phyloP scores from a whole-genome alignment of 2,888 invertebrate genomes.

The Nematopogon swammerdamellus region DNA sequence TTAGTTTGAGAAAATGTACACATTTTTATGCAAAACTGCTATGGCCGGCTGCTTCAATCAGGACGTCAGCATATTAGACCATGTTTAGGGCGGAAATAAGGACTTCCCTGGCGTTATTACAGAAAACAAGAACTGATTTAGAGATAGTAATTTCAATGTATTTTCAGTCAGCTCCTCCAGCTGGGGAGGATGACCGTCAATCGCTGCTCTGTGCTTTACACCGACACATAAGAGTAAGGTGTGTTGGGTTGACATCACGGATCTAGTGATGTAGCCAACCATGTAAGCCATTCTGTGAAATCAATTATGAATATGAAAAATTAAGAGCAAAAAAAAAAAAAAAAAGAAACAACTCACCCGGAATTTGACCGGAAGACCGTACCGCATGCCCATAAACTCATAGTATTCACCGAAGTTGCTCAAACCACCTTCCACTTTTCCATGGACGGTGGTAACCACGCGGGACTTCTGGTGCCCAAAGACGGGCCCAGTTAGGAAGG shows the following conservation, averaged over 20 bases:
- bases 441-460: conserved; percentile 16
- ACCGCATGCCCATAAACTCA: conserved; percentile 37
- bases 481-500: not conserved
- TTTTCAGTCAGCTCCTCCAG: too few species aligned
- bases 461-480: not conserved
- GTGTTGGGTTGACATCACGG: too few species aligned
- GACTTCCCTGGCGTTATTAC: not conserved
- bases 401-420: conserved; percentile 29
- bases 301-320: too few species aligned
- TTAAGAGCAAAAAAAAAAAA: too few species aligned
- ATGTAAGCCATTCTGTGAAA: too few species aligned
- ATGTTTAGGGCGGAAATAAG: not conserved
- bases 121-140: too few species aligned
- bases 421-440: conserved; percentile 34
- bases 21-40: not conserved
- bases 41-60: not conserved
- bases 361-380: conserved; percentile 33
- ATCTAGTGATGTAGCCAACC: too few species aligned
- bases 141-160: too few species aligned
- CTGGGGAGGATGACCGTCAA: too few species aligned
- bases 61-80: not conserved
- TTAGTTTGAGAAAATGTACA: conserved; percentile 12
- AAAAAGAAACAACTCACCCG: conserved; percentile 24
- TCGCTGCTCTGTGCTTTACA: too few species aligned
- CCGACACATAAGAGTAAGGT: too few species aligned